A percentile compares a stretch with the other conserved stretches of the same genome.
phyloP scores from a whole-genome alignment of 2,888 invertebrate genomes.

The Zonitis immaculata region DNA sequence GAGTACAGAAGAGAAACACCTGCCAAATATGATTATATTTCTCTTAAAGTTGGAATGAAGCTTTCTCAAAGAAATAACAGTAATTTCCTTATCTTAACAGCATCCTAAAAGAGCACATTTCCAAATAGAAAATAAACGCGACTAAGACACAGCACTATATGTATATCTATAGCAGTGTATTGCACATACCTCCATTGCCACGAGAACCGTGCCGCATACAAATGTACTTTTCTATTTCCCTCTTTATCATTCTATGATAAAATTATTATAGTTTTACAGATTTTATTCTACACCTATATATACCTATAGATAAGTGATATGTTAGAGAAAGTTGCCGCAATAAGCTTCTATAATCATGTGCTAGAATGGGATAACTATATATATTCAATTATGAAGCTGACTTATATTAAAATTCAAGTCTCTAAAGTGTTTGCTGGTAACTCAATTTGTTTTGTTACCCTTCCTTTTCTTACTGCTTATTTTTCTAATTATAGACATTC shows the following conservation, averaged over 20 bases:
- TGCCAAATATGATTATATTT: constrained; percentile 8
- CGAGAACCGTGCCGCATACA: constrained; percentile 32
- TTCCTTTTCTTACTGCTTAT: constrained; percentile 36
- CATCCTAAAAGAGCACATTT: constrained; percentile 19
- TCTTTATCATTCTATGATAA: constrained; percentile 20
- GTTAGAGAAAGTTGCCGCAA: neutral
- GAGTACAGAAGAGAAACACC: constrained; percentile 6
- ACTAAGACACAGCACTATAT: neutral
- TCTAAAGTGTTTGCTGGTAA: constrained; percentile 45
- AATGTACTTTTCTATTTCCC: constrained; percentile 30
- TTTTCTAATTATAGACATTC: constrained; percentile 40
- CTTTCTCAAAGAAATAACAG: constrained; percentile 18
- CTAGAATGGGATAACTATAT: constrained; percentile 29
- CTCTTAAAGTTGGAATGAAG: constrained; percentile 6
- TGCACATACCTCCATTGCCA: constrained; percentile 23
- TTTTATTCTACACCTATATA: constrained; percentile 21
- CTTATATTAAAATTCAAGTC: constrained; percentile 43
- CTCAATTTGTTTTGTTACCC: constrained; percentile 47
- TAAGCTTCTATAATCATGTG: neutral
- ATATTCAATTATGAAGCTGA: constrained; percentile 38
- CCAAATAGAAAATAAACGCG: constrained; percentile 7
- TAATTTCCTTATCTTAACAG: constrained; percentile 19
- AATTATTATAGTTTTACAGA: constrained; percentile 40
- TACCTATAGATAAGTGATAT: neutral
- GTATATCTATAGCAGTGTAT: too few relatives aligned